phyloP scores from a whole-genome alignment of 2,113 vertebrate genomes.

The Callionymus lyra region DNA sequence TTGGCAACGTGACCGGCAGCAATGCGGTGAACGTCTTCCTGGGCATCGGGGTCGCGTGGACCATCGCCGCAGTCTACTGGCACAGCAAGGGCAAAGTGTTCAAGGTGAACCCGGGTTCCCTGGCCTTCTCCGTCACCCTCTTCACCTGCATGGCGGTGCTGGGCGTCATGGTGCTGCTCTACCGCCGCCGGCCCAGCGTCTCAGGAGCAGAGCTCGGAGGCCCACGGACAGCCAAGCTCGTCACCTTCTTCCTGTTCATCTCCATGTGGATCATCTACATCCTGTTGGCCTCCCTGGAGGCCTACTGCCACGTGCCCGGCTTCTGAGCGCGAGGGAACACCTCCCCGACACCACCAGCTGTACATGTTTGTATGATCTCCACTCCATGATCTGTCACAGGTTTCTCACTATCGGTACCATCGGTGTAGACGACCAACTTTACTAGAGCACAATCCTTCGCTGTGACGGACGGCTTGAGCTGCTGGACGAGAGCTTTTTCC shows the following conservation, averaged over 20 bases:
- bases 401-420: constrained; percentile 61
- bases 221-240: constrained; percentile 69
- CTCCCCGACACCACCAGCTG: constrained; percentile 22
- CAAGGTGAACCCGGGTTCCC: constrained; percentile 67
- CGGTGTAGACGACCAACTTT: constrained; percentile 20
- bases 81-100: constrained; percentile 61
- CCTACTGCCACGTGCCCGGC: constrained; percentile 71
- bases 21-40: constrained; percentile 79
- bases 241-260: constrained; percentile 68
- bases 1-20: constrained; percentile 78
- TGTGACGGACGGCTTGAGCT: constrained; percentile 43
- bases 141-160: constrained; percentile 71
- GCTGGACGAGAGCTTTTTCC: constrained; percentile 13
- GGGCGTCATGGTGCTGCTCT: constrained; percentile 60
- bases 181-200: constrained; percentile 63
- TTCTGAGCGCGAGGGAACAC: constrained; percentile 54
- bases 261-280: constrained; percentile 74
- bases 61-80: constrained; percentile 75
- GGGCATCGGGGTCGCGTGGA: constrained; percentile 78
- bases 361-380: constrained; percentile 41
- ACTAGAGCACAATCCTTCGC: constrained; percentile 25
- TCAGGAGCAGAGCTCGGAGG: constrained; percentile 73
- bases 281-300: constrained; percentile 69
- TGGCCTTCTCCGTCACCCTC: constrained; percentile 77
- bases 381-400: constrained; percentile 36